phyloP scores from a whole-genome alignment of 2,113 vertebrate genomes.

The Geothlypis trichas region DNA sequence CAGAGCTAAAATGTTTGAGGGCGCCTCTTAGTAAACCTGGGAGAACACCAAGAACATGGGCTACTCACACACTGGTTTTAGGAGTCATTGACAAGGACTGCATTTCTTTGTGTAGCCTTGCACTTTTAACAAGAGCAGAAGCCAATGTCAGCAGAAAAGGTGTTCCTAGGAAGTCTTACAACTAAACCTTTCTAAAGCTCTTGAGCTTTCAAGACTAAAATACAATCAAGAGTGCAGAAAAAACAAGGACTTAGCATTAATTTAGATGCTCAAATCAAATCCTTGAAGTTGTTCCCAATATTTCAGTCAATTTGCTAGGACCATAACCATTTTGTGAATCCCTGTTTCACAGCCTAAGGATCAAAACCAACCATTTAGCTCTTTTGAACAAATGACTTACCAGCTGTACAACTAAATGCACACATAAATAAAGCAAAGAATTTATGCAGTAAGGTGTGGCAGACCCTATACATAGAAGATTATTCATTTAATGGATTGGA shows the following conservation, averaged over 20 bases:
- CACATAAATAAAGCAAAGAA: constrained; percentile 83
- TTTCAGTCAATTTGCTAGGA: constrained; percentile 9
- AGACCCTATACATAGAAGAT: constrained; percentile 61
- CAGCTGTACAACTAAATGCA: constrained; percentile 76
- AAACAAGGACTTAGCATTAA: not conserved
- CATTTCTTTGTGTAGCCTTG: not conserved
- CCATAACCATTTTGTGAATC: not conserved
- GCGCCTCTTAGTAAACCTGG: not conserved
- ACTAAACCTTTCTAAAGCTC: not conserved
- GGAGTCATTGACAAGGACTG: not conserved
- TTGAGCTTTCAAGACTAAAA: not conserved
- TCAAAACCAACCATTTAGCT: constrained; percentile 76
- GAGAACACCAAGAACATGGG: not conserved
- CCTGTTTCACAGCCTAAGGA: constrained; percentile 81
- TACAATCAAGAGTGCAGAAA: not conserved
- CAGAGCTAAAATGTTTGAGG: not conserved
- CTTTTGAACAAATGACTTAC: constrained; percentile 75
- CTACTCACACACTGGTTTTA: not conserved
- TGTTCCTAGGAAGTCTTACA: not conserved
- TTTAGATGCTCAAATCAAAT: not conserved
- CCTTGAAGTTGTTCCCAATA: constrained; percentile 29
- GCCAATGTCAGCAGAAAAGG: not conserved
- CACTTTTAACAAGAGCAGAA: not conserved
- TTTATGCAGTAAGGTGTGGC: constrained; percentile 80
- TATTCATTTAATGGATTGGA: constrained; percentile 43